phyloP scores from a whole-genome alignment of 1,140 invertebrate genomes.

The Megathymus violae region DNA sequence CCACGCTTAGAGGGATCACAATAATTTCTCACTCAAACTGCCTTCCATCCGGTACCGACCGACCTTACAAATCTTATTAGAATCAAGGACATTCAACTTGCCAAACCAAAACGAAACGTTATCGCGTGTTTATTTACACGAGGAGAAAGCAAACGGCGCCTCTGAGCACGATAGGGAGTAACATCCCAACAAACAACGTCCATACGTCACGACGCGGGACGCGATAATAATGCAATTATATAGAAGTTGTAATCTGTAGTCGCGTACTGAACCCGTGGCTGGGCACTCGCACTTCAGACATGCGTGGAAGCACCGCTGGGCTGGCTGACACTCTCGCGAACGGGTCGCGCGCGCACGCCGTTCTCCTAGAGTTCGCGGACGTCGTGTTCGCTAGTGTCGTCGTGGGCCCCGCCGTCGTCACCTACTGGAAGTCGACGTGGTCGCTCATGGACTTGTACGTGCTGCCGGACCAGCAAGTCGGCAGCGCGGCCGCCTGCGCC shows the following conservation, averaged over 20 bases:
- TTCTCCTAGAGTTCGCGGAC: conserved; percentile 88
- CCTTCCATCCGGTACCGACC: conserved; percentile 19
- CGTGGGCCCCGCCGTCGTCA: conserved; percentile 91
- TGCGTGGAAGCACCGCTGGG: conserved; percentile 86
- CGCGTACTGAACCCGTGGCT: conserved; percentile 55
- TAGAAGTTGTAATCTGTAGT: conserved; percentile 61
- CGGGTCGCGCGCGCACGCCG: conserved; percentile 82
- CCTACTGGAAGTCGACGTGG: conserved; percentile 94
- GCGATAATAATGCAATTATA: conserved; percentile 75
- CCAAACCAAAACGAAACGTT: not conserved
- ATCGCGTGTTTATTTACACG: conserved; percentile 21
- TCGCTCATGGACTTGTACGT: conserved; percentile 90
- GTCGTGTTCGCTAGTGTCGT: conserved; percentile 88
- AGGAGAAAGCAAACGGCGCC: conserved; percentile 46
- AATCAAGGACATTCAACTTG: conserved; percentile 5
- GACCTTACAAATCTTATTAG: conserved; percentile 5
- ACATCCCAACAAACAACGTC: conserved; percentile 40
- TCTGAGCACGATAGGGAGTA: conserved; percentile 38
- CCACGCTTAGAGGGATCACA: not conserved
- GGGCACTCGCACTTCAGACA: conserved; percentile 65
- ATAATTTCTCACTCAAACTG: conserved; percentile 4
- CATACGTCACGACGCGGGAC: conserved; percentile 60
- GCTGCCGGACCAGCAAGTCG: conserved; percentile 84
- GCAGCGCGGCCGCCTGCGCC: conserved; percentile 87
- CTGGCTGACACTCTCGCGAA: conserved; percentile 81